Conservation (phyloP, 2,113 vertebrate species). For the Erythrocercus mccallii region DNA sequence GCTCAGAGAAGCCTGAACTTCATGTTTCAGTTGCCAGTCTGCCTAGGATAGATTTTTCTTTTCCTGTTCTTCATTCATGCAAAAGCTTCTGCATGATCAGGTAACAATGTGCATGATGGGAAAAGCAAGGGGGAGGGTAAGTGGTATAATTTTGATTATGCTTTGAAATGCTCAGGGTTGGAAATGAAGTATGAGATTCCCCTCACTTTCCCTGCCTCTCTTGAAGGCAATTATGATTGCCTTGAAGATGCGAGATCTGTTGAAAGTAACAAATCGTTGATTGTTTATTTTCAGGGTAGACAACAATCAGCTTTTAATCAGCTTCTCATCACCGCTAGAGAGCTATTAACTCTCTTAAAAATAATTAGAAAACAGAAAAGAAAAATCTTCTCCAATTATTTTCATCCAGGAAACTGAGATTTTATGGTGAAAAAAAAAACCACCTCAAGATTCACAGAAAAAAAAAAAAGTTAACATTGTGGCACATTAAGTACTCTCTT, state of each 20-base stretch:
- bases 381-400: conserved; percentile 1
- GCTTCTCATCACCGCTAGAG: background rate
- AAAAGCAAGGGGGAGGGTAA: background rate
- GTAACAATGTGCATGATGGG: background rate
- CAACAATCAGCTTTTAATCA: conserved; percentile 52
- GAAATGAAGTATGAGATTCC: background rate
- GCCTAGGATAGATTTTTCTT: background rate
- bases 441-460: background rate
- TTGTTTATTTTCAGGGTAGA: conserved; percentile 38
- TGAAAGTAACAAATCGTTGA: conserved; percentile 20
- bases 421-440: background rate
- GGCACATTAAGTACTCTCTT: background rate
- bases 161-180: conserved; percentile 17
- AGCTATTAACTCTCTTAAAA: conserved; percentile 40
- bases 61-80: background rate
- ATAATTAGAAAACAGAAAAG: conserved; percentile 45
- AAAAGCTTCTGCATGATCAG: background rate
- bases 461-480: background rate
- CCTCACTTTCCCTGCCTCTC: background rate
- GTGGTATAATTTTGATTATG: background rate
- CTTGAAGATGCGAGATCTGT: background rate
- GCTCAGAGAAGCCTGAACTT: background rate
- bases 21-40: background rate
- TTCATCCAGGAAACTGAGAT: background rate
- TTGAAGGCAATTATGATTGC: background rate